Base-by-base conservation (phyloP, 2,888 invertebrate species). In the Agriotes lineatus region DNA sequence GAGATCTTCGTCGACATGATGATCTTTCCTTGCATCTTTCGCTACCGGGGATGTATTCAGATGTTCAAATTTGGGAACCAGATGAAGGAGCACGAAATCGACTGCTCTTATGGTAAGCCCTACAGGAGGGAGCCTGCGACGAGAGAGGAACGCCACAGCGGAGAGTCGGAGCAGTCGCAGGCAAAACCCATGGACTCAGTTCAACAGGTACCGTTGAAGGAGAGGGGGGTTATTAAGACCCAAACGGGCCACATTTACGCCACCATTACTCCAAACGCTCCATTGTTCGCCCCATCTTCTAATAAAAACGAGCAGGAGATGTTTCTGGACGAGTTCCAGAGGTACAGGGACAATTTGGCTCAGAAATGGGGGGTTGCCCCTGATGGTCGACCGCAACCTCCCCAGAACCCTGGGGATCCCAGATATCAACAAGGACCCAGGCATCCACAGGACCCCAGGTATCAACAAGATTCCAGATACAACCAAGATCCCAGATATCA, bases 21-120 rank as follows among this genome's bases (percentile, higher is more conserved):
- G 18, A 72, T 82, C 22, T 81, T 83, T 52, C 81, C 83, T 1
- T 83, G 83, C 61, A 76, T 79, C 25, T 81, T 77, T 72, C 74
- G 75, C 1, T 72, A 70, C n/a, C 67, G 74, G 37, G 79, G 80
- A 1, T 80, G 80, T 68, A 66, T 74, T 0, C 67, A 70, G 14
- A 63, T 74, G 12, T 70, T 76, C 7, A 75, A 73, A 50, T 82
- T 80, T 64, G 82, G 83, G 0, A 68, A 72, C 2, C 75, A 76
- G 12, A 68, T 79, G 22, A 76, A 76, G 75, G 70, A 77, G 6
- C 83, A 83, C 63, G 82, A 83, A 68, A 52, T 75, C 1, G 75
- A 75, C n/a, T 82, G 81, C 71, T 72, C 79, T 1, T 82, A 79
- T 59, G 76, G 77, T 2, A 65, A 58, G 54, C 42, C 63, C 0